A percentile compares a stretch with the other conserved stretches of the same genome.
These are phyloP conservation scores for Amblyraja radiata DNA, from an alignment of 2,797 vertebrate genomes.

Conservation along the genomic window DNA sequence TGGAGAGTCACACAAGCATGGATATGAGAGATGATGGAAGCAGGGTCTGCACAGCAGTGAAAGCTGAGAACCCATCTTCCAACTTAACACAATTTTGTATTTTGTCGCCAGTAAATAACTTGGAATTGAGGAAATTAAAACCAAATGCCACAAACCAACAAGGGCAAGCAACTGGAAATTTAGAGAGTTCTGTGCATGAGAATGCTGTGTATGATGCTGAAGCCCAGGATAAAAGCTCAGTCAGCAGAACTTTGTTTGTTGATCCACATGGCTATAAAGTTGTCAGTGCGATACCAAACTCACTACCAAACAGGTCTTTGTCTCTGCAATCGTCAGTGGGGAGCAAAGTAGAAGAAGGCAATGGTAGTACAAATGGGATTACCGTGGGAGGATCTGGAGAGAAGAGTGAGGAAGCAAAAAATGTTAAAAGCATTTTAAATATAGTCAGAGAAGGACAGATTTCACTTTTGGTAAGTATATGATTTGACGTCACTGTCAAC, in stretches of 20 bases:
- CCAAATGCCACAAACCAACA: conserved; percentile 70
- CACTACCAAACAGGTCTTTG: conserved; percentile 67
- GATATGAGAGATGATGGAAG: conserved; percentile 60
- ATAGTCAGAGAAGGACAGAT: conserved; percentile 92
- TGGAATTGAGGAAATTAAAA: conserved; percentile 76
- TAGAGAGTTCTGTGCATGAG: conserved; percentile 58
- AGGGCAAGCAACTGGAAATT: conserved; percentile 56
- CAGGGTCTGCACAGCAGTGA: conserved; percentile 59
- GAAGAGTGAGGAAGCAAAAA: conserved; percentile 73
- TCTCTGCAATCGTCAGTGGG: conserved; percentile 53
- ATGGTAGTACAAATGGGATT: conserved; percentile 55
- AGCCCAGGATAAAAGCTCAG: conserved; percentile 62
- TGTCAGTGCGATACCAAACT: conserved; percentile 55
- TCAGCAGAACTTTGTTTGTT: conserved; percentile 63
- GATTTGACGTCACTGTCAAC: conserved; percentile 38
- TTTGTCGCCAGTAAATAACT: conserved; percentile 81
- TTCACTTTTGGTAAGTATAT: conserved; percentile 70
- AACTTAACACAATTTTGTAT: conserved; percentile 69
- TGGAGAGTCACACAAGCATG: conserved; percentile 68
- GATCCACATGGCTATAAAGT: conserved; percentile 64
- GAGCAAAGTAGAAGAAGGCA: conserved; percentile 60
- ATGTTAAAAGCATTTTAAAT: conserved; percentile 87
- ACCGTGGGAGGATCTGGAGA: conserved; percentile 57
- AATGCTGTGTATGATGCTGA: conserved; percentile 66
- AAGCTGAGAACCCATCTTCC: conserved; percentile 57